Conservation (phyloP, 2,113 vertebrate genomes). For the Andinoacara biseriatus region DNA sequence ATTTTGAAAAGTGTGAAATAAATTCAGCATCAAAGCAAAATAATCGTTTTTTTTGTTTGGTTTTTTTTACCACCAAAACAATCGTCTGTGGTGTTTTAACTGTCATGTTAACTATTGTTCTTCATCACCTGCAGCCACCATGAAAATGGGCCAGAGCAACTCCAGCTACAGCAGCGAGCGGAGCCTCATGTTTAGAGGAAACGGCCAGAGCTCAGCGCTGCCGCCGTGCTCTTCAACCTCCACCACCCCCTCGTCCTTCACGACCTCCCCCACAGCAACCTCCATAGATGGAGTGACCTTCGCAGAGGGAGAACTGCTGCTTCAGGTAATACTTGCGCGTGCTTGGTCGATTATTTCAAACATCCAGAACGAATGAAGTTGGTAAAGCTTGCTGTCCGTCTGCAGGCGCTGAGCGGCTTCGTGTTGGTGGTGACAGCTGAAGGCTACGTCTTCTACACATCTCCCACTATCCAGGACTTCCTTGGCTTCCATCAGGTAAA, state of each 20-base stretch:
- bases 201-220: background rate
- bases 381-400: background rate
- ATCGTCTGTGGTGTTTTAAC: background rate
- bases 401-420: conserved; percentile 81
- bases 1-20: background rate
- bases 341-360: background rate
- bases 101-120: background rate
- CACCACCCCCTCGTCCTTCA: background rate
- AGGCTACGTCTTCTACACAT: conserved; percentile 82
- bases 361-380: background rate
- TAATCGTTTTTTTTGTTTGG: background rate
- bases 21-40: background rate
- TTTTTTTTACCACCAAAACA: background rate
- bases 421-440: conserved; percentile 82
- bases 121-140: conserved; percentile 65
- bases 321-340: conserved; percentile 74
- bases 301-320: conserved; percentile 84
- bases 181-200: conserved; percentile 45
- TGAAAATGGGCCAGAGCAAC: conserved; percentile 59
- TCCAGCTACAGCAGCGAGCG: conserved; percentile 41
- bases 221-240: background rate
- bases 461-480: conserved; percentile 81
- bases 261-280: background rate
- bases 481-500: conserved; percentile 83
- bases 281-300: conserved; percentile 72